phyloP scores from a whole-genome alignment of 2,888 invertebrate genomes.

The Apoderus coryli region DNA sequence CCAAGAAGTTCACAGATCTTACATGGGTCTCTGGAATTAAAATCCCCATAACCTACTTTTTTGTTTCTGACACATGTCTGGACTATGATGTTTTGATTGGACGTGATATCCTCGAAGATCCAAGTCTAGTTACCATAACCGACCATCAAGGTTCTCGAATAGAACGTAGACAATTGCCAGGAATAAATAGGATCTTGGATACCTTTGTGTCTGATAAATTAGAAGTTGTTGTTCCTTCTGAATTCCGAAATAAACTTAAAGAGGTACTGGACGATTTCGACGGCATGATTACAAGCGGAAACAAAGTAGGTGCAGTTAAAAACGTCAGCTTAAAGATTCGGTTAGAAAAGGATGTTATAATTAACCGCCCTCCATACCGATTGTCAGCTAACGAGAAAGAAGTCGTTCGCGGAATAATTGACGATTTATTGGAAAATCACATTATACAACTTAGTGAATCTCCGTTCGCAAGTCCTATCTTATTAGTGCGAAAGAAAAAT shows the following conservation, averaged over 20 bases:
- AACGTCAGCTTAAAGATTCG: slow-evolving; percentile 11
- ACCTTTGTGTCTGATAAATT: slow-evolving; percentile 1
- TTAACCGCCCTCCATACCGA: slow-evolving; percentile 18
- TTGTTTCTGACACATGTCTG: slow-evolving; percentile 8
- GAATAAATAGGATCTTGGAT: slow-evolving; percentile 10
- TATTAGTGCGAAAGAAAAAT: slow-evolving; percentile 16
- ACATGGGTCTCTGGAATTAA: slow-evolving; percentile 7
- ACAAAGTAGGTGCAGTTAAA: slow-evolving; percentile 12
- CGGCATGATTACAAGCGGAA: slow-evolving; percentile 14
- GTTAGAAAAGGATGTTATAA: slow-evolving; percentile 9
- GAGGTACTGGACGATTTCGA: slow-evolving; percentile 8
- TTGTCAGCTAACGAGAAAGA: slow-evolving; percentile 18
- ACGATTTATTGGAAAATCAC: slow-evolving; percentile 14
- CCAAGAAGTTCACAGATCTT: slow-evolving; percentile 8
- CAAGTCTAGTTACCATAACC: slow-evolving; percentile 11
- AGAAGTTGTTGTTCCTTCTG: slow-evolving; percentile 11
- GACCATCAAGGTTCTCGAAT: slow-evolving; percentile 12
- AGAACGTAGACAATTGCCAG: slow-evolving; percentile 10
- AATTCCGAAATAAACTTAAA: too few relatives aligned
- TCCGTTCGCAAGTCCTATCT: slow-evolving; percentile 15
- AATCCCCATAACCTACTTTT: slow-evolving; percentile 10
- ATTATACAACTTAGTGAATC: slow-evolving; percentile 18
- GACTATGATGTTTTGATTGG: slow-evolving; percentile 13
- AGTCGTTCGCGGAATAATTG: slow-evolving; percentile 15
- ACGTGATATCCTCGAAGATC: slow-evolving; percentile 12